Conservation (phyloP, 1,140 invertebrate genomes). For the Zaprionus lachaisei region DNA sequence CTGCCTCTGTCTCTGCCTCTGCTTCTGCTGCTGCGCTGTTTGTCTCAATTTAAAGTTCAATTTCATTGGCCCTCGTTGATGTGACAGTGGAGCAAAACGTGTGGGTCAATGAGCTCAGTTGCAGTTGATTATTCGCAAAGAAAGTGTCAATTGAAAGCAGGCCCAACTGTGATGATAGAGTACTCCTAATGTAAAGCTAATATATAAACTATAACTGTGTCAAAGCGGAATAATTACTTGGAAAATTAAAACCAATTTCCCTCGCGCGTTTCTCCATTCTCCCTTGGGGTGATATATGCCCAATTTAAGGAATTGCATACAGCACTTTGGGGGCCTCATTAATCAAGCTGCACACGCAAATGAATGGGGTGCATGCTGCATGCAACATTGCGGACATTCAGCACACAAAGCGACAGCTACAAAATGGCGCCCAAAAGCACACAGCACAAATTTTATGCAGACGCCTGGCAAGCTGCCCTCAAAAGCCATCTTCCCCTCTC, state of each 20-base stretch:
- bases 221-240: background rate
- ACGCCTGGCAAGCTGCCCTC: slow-evolving; percentile 4
- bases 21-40: slow-evolving; percentile 62
- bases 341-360: slow-evolving; percentile 68
- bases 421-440: slow-evolving; percentile 77
- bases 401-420: slow-evolving; percentile 39
- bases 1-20: background rate
- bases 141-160: background rate
- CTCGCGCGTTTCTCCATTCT: background rate
- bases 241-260: background rate
- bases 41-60: slow-evolving; percentile 82
- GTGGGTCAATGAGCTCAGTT: slow-evolving; percentile 76
- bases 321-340: slow-evolving; percentile 56
- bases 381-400: slow-evolving; percentile 51
- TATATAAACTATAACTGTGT: background rate
- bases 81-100: slow-evolving; percentile 68
- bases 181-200: background rate
- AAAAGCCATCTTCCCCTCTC: background rate
- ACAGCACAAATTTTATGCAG: slow-evolving; percentile 69
- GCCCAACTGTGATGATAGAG: background rate
- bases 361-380: slow-evolving; percentile 14
- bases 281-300: slow-evolving; percentile 35
- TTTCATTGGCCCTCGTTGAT: slow-evolving; percentile 81
- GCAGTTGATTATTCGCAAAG: slow-evolving; percentile 7
- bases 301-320: slow-evolving; percentile 34